A percentile compares a stretch with the other conserved stretches of the same genome.
These are phyloP conservation scores for Lithophane semibrunnea DNA, from an alignment of 2,888 invertebrate species.

Conservation along the genomic window DNA sequence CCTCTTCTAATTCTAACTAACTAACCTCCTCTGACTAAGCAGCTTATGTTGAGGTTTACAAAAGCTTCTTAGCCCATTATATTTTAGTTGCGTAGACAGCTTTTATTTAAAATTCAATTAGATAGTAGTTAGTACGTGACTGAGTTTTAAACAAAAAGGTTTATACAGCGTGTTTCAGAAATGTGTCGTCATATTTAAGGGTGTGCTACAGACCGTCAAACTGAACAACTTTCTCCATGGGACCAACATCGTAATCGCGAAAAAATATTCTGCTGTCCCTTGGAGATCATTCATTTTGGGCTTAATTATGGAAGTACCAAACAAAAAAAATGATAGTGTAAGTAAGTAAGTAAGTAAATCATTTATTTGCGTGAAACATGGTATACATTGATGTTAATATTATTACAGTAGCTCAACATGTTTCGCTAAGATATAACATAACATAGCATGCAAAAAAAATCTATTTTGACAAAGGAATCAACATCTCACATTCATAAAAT, in stretches of 20 bases:
- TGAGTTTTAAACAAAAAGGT: slow-evolving; percentile 56
- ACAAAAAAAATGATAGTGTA: too few species aligned
- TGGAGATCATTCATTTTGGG: too few species aligned
- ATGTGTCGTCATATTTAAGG: background rate
- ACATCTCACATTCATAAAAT: too few species aligned
- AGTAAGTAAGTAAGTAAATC: too few species aligned
- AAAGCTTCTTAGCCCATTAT: slow-evolving; percentile 18
- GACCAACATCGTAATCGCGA: background rate
- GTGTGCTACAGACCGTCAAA: background rate
- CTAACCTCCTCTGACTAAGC: background rate
- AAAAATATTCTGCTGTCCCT: background rate
- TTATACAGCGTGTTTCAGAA: background rate
- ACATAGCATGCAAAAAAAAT: too few species aligned
- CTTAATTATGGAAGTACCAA: too few species aligned
- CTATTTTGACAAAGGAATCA: too few species aligned
- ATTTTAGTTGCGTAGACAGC: slow-evolving; percentile 8
- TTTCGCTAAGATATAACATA: too few species aligned
- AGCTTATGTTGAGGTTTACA: slow-evolving; percentile 10
- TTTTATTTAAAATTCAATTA: slow-evolving; percentile 77
- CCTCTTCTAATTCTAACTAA: slow-evolving; percentile 16
- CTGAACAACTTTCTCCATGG: background rate
- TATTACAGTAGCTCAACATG: too few species aligned
- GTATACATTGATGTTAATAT: too few species aligned
- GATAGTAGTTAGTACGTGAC: slow-evolving; percentile 72
- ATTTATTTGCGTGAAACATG: too few species aligned